phyloP scores from a whole-genome alignment of 2,113 vertebrate genomes.

The Zosterops lateralis region DNA sequence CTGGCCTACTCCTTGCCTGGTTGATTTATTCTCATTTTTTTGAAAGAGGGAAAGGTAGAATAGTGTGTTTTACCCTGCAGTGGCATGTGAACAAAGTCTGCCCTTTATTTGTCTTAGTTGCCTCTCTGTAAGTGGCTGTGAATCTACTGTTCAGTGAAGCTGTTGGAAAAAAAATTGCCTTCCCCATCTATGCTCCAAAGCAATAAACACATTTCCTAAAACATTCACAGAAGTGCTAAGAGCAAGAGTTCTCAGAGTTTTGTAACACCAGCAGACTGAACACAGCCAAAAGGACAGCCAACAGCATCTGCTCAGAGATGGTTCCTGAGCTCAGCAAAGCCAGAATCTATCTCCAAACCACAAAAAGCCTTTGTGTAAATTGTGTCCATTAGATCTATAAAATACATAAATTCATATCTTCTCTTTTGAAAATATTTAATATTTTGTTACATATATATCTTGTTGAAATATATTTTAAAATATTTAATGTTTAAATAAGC shows the following conservation, averaged over 20 bases:
- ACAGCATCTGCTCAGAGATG: neutral
- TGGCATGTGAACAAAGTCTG: fast-evolving
- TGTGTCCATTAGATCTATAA: neutral
- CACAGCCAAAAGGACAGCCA: neutral
- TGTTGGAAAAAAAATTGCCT: neutral
- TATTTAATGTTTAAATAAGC: neutral
- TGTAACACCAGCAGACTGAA: neutral
- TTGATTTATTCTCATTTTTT: neutral
- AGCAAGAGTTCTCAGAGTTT: neutral
- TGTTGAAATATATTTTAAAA: neutral
- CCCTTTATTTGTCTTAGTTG: neutral
- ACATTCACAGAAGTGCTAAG: neutral
- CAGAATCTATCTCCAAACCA: neutral
- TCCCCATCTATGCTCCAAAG: neutral
- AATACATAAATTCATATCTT: neutral
- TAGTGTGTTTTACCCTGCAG: neutral
- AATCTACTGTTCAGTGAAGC: neutral
- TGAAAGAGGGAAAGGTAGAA: neutral
- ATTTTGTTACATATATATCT: neutral
- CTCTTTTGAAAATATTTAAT: neutral
- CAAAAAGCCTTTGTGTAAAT: neutral
- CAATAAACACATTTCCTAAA: neutral
- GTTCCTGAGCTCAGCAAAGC: neutral
- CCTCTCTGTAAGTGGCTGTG: neutral
- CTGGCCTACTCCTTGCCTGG: neutral